Conservation (phyloP, 2,113 vertebrate genomes). For the Gymnogyps californianus region DNA sequence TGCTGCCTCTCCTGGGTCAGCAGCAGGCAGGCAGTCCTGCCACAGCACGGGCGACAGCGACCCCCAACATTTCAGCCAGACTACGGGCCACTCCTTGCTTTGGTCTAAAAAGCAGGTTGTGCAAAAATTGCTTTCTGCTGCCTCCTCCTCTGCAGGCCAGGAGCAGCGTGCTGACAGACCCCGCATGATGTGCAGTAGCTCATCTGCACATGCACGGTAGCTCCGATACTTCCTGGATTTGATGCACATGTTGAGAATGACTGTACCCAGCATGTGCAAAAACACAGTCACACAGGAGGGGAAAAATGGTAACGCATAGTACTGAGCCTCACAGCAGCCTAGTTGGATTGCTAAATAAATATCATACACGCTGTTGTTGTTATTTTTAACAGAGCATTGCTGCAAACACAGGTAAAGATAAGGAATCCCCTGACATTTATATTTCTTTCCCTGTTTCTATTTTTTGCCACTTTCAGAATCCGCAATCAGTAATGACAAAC, state of each 20-base stretch:
- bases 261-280: slow-evolving; percentile 23
- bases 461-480: not conserved
- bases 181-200: not conserved
- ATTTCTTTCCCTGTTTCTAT: not conserved
- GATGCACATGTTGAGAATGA: slow-evolving; percentile 19
- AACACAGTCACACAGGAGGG: not conserved
- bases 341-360: not conserved
- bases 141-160: not conserved
- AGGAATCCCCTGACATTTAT: not conserved
- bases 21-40: not conserved
- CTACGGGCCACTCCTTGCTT: fast-evolving
- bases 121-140: not conserved
- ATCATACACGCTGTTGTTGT: not conserved
- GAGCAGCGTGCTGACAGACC: slow-evolving; percentile 16
- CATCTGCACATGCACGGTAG: not conserved
- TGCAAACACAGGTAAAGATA: not conserved
- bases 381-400: not conserved
- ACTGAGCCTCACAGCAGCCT: not conserved
- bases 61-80: not conserved
- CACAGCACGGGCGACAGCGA: not conserved
- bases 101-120: not conserved
- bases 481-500: not conserved
- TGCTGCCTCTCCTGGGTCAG: not conserved
- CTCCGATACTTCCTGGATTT: not conserved
- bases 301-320: not conserved